Evolutionary conservation across 2,888 invertebrate genomes (phyloP).

Genomic region (Hyles lineata): DNA sequence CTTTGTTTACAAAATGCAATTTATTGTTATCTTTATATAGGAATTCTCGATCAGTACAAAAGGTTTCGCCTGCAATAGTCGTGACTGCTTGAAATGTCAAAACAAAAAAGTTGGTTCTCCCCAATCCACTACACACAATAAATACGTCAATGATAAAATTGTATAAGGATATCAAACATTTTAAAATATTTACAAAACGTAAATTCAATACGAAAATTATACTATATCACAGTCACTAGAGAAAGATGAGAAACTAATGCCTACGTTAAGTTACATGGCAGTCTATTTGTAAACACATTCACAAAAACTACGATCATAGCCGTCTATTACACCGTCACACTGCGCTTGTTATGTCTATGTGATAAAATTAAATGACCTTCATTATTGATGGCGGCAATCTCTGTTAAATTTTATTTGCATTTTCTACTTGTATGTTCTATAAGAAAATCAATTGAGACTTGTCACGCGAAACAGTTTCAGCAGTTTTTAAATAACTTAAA

Average conservation of each 20-base stretch:
- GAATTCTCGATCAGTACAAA: constrained; percentile 66
- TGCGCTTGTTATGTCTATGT: background rate
- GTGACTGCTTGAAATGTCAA: constrained; percentile 47
- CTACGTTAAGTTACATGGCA: constrained; percentile 71
- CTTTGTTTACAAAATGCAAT: constrained; percentile 22
- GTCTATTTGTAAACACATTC: constrained; percentile 75
- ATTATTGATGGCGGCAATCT: too few species aligned
- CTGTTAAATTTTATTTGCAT: too few species aligned
- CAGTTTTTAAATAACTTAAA: too few species aligned
- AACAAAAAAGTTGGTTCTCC: constrained; percentile 49
- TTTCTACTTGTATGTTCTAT: too few species aligned
- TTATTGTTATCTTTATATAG: constrained; percentile 59
- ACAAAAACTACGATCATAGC: constrained; percentile 65
- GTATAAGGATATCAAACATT: constrained; percentile 83
- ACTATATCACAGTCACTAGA: constrained; percentile 84
- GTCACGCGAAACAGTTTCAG: too few species aligned
- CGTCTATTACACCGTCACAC: constrained; percentile 53
- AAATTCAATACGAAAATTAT: constrained; percentile 74
- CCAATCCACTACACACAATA: constrained; percentile 66
- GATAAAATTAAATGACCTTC: too few species aligned
- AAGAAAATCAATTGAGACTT: too few species aligned
- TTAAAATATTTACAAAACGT: constrained; percentile 78
- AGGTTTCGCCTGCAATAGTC: constrained; percentile 59
- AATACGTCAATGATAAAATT: constrained; percentile 75
- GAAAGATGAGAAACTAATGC: constrained; percentile 73